Percentiles rank a stretch among this genome's conserved stretches.
phyloP scores from a whole-genome alignment of 2,888 invertebrate genomes.

The Cecidostiba fungosa region DNA sequence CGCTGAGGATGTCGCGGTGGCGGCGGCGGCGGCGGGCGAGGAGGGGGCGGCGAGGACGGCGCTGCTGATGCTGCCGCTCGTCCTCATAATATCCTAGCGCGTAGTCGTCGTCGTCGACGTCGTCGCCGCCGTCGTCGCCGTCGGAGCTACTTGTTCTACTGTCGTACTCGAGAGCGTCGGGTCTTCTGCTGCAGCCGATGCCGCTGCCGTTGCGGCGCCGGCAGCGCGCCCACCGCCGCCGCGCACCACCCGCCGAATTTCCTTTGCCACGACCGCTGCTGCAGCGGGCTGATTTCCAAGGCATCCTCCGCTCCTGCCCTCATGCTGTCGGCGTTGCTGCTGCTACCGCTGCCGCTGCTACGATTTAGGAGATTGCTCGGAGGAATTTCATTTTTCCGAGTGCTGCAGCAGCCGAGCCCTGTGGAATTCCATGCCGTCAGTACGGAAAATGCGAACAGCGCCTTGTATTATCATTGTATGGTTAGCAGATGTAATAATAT shows the following conservation, averaged over 20 bases:
- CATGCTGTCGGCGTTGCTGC: neutral
- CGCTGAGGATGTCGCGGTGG: neutral
- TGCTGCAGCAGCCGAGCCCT: neutral
- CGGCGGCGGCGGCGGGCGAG: neutral
- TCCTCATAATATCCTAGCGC: conserved; percentile 48
- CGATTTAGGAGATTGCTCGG: neutral
- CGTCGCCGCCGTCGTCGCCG: neutral
- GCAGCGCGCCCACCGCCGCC: neutral
- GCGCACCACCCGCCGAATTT: neutral
- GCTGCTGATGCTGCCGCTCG: conserved; percentile 20
- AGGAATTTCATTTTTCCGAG: neutral
- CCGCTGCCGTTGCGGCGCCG: conserved; percentile 9
- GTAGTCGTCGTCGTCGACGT: neutral
- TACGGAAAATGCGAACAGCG: no score
- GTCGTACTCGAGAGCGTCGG: neutral
- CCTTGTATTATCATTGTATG: no score
- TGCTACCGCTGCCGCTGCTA: neutral
- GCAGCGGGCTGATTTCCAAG: conserved; percentile 34
- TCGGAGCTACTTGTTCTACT: neutral
- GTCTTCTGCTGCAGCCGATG: neutral
- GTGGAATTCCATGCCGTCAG: no score
- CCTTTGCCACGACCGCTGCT: conserved; percentile 11
- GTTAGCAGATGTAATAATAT: no score
- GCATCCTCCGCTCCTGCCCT: neutral
- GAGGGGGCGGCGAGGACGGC: neutral